Conservation (phyloP, 2,888 invertebrate genomes). For the Zhengitettix transpicula region DNA sequence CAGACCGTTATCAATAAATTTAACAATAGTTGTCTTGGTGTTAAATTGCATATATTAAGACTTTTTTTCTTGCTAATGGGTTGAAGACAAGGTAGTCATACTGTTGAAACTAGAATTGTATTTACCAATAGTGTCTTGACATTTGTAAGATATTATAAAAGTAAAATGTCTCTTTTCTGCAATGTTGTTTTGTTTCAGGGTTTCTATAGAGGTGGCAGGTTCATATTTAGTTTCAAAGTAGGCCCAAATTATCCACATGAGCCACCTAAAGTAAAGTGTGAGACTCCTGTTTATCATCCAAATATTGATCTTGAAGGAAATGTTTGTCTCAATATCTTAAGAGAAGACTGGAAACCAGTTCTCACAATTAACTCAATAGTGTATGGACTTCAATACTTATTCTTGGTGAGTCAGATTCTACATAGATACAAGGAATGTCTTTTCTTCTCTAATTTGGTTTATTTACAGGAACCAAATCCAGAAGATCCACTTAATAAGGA, state of each 20-base stretch:
- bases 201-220: conserved; percentile 85
- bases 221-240: conserved; percentile 94
- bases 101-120: not conserved
- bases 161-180: not conserved
- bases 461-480: conserved; percentile 82
- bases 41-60: too few relatives aligned
- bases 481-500: conserved; percentile 98
- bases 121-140: not conserved
- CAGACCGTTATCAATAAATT: too few relatives aligned
- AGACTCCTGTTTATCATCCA: conserved; percentile 93
- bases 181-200: conserved; percentile 36
- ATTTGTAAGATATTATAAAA: too few relatives aligned
- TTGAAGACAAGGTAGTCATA: too few relatives aligned
- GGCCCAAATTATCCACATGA: conserved; percentile 97
- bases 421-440: not conserved
- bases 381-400: conserved; percentile 92
- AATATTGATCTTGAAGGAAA: conserved; percentile 97
- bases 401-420: conserved; percentile 48
- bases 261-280: conserved; percentile 96
- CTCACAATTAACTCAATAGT: conserved; percentile 94
- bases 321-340: conserved; percentile 89
- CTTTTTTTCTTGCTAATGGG: too few relatives aligned
- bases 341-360: conserved; percentile 99
- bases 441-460: conserved; percentile 6
- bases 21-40: too few relatives aligned